phyloP scores from a whole-genome alignment of 1,140 invertebrate genomes.

The Lysiphlebus fabarum region DNA sequence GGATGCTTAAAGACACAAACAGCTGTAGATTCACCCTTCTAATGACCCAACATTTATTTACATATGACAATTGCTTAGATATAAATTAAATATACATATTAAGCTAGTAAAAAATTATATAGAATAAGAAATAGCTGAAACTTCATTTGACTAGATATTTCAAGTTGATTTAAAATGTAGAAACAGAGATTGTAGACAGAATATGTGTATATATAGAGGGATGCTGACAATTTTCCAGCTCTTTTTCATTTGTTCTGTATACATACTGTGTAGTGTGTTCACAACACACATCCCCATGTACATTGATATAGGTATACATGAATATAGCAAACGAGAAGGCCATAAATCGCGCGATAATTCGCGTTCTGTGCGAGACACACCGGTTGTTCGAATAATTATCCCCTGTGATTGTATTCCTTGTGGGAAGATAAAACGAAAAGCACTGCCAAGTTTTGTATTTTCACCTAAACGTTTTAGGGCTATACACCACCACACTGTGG shows the following conservation, averaged over 20 bases:
- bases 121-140: background rate
- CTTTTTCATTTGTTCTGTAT: no score
- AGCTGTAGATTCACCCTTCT: slow-evolving; percentile 18
- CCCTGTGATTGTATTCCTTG: slow-evolving; percentile 25
- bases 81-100: slow-evolving; percentile 29
- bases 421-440: slow-evolving; percentile 21
- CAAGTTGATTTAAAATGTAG: slow-evolving; percentile 1
- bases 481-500: background rate
- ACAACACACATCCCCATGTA: no score
- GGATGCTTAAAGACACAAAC: slow-evolving; percentile 23
- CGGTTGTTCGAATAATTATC: slow-evolving; percentile 30
- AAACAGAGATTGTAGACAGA: background rate
- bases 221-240: no score
- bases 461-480: slow-evolving; percentile 18
- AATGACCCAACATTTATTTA: slow-evolving; percentile 25
- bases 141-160: background rate
- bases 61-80: slow-evolving; percentile 28
- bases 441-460: slow-evolving; percentile 12
- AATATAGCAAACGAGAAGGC: slow-evolving; percentile 23
- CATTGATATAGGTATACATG: background rate
- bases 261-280: no score
- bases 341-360: slow-evolving; percentile 32
- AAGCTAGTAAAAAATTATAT: no score
- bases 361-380: slow-evolving; percentile 29
- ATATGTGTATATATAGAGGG: no score